These are phyloP conservation scores for Coreoperca whiteheadi DNA, from an alignment of 2,113 vertebrate genomes.

Conservation along the genomic window DNA sequence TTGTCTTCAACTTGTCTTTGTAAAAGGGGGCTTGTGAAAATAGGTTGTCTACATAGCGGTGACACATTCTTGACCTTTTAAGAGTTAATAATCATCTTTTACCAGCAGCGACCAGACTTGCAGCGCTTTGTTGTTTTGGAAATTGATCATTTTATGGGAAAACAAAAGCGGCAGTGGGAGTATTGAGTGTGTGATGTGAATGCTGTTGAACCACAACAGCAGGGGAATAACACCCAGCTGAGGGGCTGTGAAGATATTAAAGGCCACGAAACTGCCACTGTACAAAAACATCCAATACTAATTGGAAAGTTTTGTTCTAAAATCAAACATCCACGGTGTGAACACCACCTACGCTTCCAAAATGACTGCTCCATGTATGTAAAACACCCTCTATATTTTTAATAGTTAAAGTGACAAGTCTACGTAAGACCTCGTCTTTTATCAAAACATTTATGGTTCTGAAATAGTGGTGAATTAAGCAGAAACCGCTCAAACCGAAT, in stretches of 20 bases:
- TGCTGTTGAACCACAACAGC: conserved; percentile 60
- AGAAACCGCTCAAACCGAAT: background rate
- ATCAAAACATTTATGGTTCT: background rate
- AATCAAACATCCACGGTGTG: conserved; percentile 33
- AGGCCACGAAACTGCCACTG: conserved; percentile 35
- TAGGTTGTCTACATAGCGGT: conserved; percentile 32
- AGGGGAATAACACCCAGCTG: conserved; percentile 73
- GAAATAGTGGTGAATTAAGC: background rate
- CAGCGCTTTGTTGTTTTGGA: conserved; percentile 73
- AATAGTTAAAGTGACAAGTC: background rate
- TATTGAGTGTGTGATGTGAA: conserved; percentile 34
- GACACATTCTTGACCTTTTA: conserved; percentile 82
- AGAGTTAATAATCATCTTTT: conserved; percentile 73
- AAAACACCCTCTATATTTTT: background rate
- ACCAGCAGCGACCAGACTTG: conserved; percentile 56
- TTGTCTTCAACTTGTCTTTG: conserved; percentile 36
- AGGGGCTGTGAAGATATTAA: conserved; percentile 57
- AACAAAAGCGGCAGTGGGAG: conserved; percentile 63
- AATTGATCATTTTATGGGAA: conserved; percentile 75
- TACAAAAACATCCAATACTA: conserved; percentile 55
- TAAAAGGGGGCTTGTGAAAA: conserved; percentile 45
- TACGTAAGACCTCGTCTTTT: background rate
- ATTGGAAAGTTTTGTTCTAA: conserved; percentile 62
- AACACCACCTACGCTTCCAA: conserved; percentile 41
- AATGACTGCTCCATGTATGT: conserved; percentile 16